Base-by-base conservation (phyloP, 2,113 vertebrate species). In the Corythornis vintsioides region DNA sequence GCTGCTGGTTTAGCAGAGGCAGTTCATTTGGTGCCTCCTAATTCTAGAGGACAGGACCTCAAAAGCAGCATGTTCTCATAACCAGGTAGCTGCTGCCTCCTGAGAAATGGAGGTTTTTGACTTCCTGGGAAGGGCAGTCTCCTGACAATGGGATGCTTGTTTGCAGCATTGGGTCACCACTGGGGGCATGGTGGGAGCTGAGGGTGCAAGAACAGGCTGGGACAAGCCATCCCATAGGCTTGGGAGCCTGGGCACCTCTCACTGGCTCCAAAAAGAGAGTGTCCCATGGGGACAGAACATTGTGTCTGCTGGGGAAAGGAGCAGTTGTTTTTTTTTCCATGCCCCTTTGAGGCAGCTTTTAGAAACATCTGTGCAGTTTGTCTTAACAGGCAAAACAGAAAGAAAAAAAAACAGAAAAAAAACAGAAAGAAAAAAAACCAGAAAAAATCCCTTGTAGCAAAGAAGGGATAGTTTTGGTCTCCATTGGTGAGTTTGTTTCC, bases 91-190 rank as follows among this genome's bases (percentile, higher is more conserved):
- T 82, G 60, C 78, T 86, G 73, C 73, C 65, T 76, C 67, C 79
- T 86, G 83, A 92, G 97, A 89, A 88, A 98, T 98, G 97, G 98
- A 99, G 98, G 98, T 98, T 97, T 99, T 98, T 80, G 95, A 98
- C 89, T 98, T 78, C 40, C 66, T 61, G 48, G 53, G 26, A 64
- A 75, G 50, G 60, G n/a, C 65, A 28, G 52, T n/a, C 22, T 15
- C 25, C 28, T 83, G 52, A 26, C 45, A 52, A 1, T 5, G 22
- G 47, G 65, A 11, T 73, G 56, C 28, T 55, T 21, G 1, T 70
- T 59, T 63, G 86, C 47, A 74, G 52, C 25, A 11, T 1, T 47
- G 47, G 14, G 19, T 86, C 56, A 55, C 63, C 40, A 26, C 0
- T 10, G 59, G 66, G 69, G 45, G 74, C 59, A 45, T 8, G 1